Percentiles rank a stretch among this genome's conserved stretches.
These are phyloP conservation scores for Lamellibrachia satsuma DNA, from an alignment of 2,888 invertebrate species.

Conservation along the genomic window DNA sequence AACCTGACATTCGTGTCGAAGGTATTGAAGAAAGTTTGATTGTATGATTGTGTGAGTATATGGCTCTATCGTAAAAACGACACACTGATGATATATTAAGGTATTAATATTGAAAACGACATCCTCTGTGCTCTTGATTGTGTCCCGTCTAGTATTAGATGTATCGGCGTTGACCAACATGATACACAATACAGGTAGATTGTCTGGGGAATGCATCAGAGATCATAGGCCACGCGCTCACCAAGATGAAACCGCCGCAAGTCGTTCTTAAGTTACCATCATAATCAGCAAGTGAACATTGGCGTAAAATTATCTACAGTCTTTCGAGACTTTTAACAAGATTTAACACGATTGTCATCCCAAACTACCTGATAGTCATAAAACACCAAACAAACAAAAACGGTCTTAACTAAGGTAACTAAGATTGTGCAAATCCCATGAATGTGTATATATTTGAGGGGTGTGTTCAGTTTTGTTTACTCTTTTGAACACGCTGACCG, in stretches of 20 bases:
- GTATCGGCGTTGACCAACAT: not conserved
- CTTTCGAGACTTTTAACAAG: not conserved
- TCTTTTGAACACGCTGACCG: no score
- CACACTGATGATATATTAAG: no score
- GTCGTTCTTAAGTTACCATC: not conserved
- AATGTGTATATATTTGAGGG: no score
- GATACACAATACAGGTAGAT: not conserved
- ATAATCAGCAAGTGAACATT: not conserved
- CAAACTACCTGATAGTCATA: no score
- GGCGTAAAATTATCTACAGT: not conserved
- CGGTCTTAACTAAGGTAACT: no score
- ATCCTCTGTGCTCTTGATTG: not conserved
- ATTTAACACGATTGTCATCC: no score
- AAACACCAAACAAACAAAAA: no score
- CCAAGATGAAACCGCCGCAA: not conserved
- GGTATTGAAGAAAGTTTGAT: not conserved
- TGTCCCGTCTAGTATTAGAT: not conserved
- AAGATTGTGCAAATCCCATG: no score
- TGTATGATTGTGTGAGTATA: no score
- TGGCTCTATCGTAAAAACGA: no score
- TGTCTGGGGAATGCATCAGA: not conserved
- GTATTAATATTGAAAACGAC: not conserved
- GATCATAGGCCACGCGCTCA: not conserved
- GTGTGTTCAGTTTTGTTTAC: no score
- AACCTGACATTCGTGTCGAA: not conserved